These are phyloP conservation scores for Alcedo atthis DNA, from an alignment of 2,797 vertebrate genomes.

Conservation along the genomic window DNA sequence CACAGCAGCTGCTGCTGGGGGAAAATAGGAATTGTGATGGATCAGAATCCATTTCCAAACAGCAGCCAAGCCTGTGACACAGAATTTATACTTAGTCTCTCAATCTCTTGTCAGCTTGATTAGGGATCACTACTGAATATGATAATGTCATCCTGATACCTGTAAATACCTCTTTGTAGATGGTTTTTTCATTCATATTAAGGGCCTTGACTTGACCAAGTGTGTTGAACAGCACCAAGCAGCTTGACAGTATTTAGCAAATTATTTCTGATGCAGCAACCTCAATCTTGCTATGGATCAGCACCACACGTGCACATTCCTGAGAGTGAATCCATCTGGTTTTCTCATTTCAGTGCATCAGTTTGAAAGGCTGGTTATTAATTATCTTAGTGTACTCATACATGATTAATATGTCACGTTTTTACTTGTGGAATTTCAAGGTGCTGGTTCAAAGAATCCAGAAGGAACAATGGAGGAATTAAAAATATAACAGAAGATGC, in stretches of 20 bases:
- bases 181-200: neutral
- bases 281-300: neutral
- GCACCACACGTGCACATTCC: neutral
- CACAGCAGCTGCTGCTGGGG: neutral
- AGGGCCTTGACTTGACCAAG: neutral
- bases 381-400: slow-evolving; percentile 16
- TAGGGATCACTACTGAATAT: neutral
- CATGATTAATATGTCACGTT: neutral
- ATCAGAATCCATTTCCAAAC: neutral
- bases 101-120: neutral
- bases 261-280: neutral
- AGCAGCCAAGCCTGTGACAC: neutral
- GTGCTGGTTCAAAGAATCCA: neutral
- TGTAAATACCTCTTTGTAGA: neutral
- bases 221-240: neutral
- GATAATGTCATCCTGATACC: neutral
- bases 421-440: slow-evolving; percentile 7
- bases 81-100: neutral
- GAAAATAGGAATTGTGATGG: neutral
- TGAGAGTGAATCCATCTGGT: slow-evolving; percentile 19
- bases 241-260: neutral
- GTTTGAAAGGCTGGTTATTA: slow-evolving; percentile 29
- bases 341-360: neutral
- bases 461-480: neutral
- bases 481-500: neutral